Percentiles rank a stretch among this genome's conserved stretches.
phyloP scores from a whole-genome alignment of 1,140 invertebrate species.

The Schmidtea mediterranea region DNA sequence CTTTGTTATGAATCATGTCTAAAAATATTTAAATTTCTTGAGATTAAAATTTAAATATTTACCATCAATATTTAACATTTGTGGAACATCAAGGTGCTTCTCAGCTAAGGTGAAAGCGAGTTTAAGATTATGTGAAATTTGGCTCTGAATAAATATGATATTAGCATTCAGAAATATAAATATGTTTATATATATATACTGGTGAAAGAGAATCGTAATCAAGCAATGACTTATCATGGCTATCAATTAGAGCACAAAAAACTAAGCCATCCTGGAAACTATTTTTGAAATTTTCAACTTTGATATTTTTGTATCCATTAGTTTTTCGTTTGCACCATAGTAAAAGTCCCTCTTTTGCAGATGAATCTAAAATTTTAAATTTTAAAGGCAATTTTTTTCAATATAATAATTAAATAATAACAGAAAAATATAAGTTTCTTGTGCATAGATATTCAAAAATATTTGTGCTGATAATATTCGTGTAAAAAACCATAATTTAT shows the following conservation, averaged over 20 bases:
- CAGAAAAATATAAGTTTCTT: too few species aligned
- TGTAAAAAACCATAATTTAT: too few species aligned
- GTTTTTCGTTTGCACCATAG: slow-evolving; percentile 1
- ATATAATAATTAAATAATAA: too few species aligned
- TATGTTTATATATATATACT: too few species aligned
- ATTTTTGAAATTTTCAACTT: slow-evolving; percentile 51
- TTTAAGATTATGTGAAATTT: slow-evolving; percentile 47
- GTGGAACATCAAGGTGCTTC: slow-evolving; percentile 94
- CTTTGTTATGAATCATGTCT: too few species aligned
- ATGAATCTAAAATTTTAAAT: too few species aligned
- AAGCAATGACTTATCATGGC: slow-evolving; percentile 15
- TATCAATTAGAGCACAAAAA: slow-evolving; percentile 54
- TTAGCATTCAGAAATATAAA: slow-evolving; percentile 10
- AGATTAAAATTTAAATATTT: too few species aligned
- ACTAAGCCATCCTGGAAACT: slow-evolving; percentile 59
- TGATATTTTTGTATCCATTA: slow-evolving; percentile 39
- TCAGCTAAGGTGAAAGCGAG: slow-evolving; percentile 97
- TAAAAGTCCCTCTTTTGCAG: slow-evolving; percentile 12
- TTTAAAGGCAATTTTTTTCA: too few species aligned
- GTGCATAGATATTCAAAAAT: too few species aligned
- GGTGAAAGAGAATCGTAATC: too few species aligned
- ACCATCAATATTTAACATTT: slow-evolving; percentile 45
- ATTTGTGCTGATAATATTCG: too few species aligned
- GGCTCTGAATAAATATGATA: not conserved
- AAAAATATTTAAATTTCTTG: too few species aligned